phyloP scores from a whole-genome alignment of 2,888 invertebrate genomes.

The Lepidocyrtinus sp. region DNA sequence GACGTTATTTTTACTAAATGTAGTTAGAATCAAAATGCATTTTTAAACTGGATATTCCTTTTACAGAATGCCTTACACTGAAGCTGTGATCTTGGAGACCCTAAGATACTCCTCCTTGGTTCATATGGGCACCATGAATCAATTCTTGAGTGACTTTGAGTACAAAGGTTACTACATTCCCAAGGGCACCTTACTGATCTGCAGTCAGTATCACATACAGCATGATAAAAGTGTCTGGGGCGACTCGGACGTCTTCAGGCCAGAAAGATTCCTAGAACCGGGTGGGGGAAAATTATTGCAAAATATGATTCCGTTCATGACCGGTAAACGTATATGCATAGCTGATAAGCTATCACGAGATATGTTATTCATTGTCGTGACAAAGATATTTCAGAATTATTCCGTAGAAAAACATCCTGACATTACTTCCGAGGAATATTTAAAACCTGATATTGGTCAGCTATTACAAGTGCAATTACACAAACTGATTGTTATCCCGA shows the following conservation, averaged over 20 bases:
- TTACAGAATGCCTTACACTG: conserved; percentile 19
- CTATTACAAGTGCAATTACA: background rate
- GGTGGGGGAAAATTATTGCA: background rate
- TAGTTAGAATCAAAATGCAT: background rate
- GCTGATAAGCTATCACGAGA: conserved; percentile 46
- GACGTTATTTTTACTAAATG: too few relatives aligned
- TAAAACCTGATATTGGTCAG: background rate
- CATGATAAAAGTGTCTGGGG: background rate
- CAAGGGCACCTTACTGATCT: background rate
- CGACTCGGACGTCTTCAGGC: background rate
- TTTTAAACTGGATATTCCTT: background rate
- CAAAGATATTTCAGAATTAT: conserved; percentile 45
- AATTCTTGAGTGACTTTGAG: background rate
- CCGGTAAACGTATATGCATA: conserved; percentile 36
- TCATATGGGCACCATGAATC: background rate
- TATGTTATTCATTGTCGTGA: conserved; percentile 43
- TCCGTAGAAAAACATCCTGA: background rate
- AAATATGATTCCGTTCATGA: background rate
- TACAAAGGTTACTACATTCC: conserved; percentile 1
- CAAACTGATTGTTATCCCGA: background rate
- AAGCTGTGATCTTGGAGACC: conserved; percentile 19
- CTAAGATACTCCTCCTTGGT: background rate
- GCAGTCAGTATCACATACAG: conserved; percentile 4
- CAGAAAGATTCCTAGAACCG: conserved; percentile 3
- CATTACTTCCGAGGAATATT: background rate